Conservation (phyloP, 2,113 vertebrate genomes). For the Sturnira hondurensis region DNA sequence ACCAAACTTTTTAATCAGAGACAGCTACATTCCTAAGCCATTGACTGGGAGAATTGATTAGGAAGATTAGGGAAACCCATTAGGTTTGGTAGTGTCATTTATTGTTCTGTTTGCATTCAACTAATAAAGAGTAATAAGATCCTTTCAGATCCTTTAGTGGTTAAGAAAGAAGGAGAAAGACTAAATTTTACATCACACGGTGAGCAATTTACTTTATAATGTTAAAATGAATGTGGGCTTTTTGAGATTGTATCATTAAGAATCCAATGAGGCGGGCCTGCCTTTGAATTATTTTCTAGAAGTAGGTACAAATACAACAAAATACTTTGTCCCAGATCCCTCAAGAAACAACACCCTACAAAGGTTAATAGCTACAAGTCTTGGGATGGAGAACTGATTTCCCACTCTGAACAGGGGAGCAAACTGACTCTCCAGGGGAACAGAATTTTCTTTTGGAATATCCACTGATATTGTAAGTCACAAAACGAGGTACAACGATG, state of each 20-base stretch:
- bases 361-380: background rate
- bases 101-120: background rate
- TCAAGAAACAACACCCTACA: background rate
- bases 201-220: background rate
- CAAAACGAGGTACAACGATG: background rate
- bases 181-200: background rate
- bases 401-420: background rate
- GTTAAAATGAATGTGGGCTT: background rate
- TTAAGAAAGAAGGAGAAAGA: background rate
- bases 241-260: background rate
- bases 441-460: background rate
- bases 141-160: background rate
- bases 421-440: background rate
- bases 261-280: background rate
- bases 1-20: background rate
- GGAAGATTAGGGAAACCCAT: background rate
- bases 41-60: background rate
- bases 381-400: background rate
- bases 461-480: background rate
- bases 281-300: constrained; percentile 2
- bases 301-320: background rate
- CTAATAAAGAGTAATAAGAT: background rate
- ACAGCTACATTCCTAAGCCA: background rate
- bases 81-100: background rate
- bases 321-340: background rate